Evolutionary conservation across 2,888 invertebrate species (phyloP), one percentile per base, ranked within the genome.

Genomic region (Esperia sulphurella): DNA sequence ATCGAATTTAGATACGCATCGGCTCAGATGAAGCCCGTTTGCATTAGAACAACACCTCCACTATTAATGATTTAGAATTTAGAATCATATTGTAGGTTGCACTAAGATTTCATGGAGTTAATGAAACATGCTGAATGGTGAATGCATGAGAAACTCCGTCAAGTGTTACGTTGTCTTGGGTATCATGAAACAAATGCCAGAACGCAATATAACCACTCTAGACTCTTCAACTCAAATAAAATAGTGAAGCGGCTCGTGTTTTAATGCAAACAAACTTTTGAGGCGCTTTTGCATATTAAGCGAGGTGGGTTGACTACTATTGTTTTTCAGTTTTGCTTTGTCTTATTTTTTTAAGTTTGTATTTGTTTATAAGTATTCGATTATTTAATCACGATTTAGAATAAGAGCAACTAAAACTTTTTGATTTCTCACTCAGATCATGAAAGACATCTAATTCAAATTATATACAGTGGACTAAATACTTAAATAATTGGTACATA

Each of bases 201-300:
- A 89, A 89, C 89, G 89, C 89, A 89, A 89, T 86, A 85, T 87
- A 89, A 89, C 89, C 88, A 86, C 76, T 86, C 82, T 85, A 87
- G 86, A 87, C 83, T 82, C 69, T 72, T 78, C 64, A 86, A 89
- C 80, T 87, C 75, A 89, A 89, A 89, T 71, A 88, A 89, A 89
- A 89, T 84, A 84, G 85, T 88, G 80, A 89, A 89, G 89, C 89
- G 89, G 87, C 87, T 87, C 81, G 89, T 89, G 89, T 89, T 89
- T 84, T 88, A 89, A 89, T 89, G 89, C 89, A 89, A 89, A 89
- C 88, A 89, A 89, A 89, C 88, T 88, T 87, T 83, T 82, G 85
- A 89, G 89, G 89, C 89, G 86, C 88, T 80, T 86, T 89, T 89
- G 89, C 89, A 88, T 89, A 89, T 88, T 80, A 89, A 89, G 89